A percentile compares a stretch with the other conserved stretches of the same genome.
Conservation (phyloP, 2,888 invertebrate genomes). For the Volucella inflata region DNA sequence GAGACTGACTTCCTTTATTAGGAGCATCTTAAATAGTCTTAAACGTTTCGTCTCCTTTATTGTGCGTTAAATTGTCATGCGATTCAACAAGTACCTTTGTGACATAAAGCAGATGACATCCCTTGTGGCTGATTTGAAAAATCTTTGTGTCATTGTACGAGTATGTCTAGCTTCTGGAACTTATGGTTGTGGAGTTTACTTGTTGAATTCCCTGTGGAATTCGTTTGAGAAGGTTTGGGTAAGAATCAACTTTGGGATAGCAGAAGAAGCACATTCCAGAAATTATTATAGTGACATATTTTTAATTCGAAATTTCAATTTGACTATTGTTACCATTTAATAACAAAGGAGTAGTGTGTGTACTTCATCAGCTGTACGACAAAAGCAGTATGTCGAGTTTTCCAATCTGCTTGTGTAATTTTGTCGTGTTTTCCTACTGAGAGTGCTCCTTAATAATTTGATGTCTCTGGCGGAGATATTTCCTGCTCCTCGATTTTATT, state of each 20-base stretch:
- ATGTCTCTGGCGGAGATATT: no score
- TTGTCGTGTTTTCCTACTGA: no score
- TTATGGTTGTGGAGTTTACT: constrained; percentile 44
- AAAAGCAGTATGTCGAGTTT: no score
- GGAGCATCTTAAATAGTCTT: constrained; percentile 52
- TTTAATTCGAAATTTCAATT: background rate
- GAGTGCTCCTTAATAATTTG: no score
- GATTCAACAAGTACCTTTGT: constrained; percentile 66
- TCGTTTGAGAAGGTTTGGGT: background rate
- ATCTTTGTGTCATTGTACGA: constrained; percentile 22
- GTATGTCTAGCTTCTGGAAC: constrained; percentile 22
- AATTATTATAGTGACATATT: background rate
- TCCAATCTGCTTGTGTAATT: no score
- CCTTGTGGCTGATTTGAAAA: constrained; percentile 31
- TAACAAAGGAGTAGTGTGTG: no score
- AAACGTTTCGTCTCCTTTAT: constrained; percentile 41
- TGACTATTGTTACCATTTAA: no score
- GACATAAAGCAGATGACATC: constrained; percentile 35
- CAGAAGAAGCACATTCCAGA: constrained; percentile 39
- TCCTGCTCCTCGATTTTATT: no score
- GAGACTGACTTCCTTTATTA: constrained; percentile 18
- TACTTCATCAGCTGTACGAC: no score
- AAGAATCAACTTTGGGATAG: background rate
- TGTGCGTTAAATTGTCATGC: constrained; percentile 53
- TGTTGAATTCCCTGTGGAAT: constrained; percentile 59